These are phyloP conservation scores for Choristoneura rosaceana DNA, from an alignment of 2,888 invertebrate genomes.

Conservation along the genomic window DNA sequence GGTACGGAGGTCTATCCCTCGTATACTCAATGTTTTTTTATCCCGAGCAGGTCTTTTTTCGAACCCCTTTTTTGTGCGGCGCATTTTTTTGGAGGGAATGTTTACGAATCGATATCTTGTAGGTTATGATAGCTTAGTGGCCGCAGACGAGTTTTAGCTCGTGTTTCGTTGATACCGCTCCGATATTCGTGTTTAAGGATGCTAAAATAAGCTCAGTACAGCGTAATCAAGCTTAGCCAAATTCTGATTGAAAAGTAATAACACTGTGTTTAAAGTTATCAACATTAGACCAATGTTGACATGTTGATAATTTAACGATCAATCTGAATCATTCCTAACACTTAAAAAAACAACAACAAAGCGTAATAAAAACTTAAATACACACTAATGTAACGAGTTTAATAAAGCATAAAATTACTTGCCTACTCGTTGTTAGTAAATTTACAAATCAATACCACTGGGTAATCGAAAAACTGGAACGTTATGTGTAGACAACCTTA, in stretches of 20 bases:
- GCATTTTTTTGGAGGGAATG: slow-evolving; percentile 80
- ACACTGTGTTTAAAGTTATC: neutral
- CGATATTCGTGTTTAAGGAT: neutral
- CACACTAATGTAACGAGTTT: neutral
- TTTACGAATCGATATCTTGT: slow-evolving; percentile 72
- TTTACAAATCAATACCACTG: slow-evolving; percentile 43
- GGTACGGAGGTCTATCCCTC: slow-evolving; percentile 83
- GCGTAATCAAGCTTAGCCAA: neutral
- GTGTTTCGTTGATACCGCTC: slow-evolving; percentile 12
- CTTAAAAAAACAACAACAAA: neutral
- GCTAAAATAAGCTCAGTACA: neutral
- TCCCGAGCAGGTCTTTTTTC: slow-evolving; percentile 72
- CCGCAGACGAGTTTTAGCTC: slow-evolving; percentile 47
- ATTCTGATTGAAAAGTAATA: neutral
- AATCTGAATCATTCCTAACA: neutral
- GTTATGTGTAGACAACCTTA: slow-evolving; percentile 63
- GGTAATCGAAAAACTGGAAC: slow-evolving; percentile 60
- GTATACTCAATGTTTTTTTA: slow-evolving; percentile 76
- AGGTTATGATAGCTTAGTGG: slow-evolving; percentile 73
- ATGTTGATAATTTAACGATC: neutral
- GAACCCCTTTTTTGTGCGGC: slow-evolving; percentile 78
- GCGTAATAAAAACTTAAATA: neutral
- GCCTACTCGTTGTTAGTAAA: neutral
- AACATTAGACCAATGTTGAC: neutral
- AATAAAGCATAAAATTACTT: neutral